phyloP scores from a whole-genome alignment of 2,888 invertebrate genomes.

The Bombylius major region DNA sequence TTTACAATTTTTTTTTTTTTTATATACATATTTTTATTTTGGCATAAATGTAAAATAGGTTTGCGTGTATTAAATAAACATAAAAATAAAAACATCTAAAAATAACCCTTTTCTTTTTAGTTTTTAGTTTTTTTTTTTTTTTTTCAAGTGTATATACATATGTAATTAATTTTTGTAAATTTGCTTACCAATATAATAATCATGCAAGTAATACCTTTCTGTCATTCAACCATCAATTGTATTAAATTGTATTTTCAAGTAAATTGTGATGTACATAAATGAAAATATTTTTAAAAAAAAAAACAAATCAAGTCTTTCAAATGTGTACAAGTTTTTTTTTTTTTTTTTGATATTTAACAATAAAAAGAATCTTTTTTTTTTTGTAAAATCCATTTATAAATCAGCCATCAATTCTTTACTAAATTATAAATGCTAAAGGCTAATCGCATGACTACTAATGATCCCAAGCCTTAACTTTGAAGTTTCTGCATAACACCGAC shows the following conservation, averaged over 20 bases:
- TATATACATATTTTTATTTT: too few relatives aligned
- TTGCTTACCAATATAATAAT: constrained; percentile 2
- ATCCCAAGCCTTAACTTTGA: not conserved
- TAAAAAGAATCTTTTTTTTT: too few relatives aligned
- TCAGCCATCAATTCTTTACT: not conserved
- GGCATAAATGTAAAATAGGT: not conserved
- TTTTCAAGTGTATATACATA: not conserved
- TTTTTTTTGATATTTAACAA: too few relatives aligned
- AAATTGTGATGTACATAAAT: too few relatives aligned
- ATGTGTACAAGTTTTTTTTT: too few relatives aligned
- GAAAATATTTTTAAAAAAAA: too few relatives aligned
- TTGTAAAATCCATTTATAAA: not conserved
- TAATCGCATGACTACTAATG: constrained; percentile 3
- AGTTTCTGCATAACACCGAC: not conserved
- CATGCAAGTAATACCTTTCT: constrained; percentile 3
- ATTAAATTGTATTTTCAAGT: too few relatives aligned
- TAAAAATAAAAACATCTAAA: not conserved
- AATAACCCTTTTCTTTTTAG: too few relatives aligned
- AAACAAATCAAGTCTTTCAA: too few relatives aligned
- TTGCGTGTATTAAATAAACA: constrained; percentile 2
- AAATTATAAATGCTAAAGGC: constrained; percentile 5
- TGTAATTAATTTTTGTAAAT: constrained; percentile 7
- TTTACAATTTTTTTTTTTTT: too few relatives aligned
- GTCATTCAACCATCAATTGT: not conserved
- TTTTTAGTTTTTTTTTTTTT: too few relatives aligned